phyloP scores from a whole-genome alignment of 2,113 vertebrate species.

The Poeciliopsis prolifica region DNA sequence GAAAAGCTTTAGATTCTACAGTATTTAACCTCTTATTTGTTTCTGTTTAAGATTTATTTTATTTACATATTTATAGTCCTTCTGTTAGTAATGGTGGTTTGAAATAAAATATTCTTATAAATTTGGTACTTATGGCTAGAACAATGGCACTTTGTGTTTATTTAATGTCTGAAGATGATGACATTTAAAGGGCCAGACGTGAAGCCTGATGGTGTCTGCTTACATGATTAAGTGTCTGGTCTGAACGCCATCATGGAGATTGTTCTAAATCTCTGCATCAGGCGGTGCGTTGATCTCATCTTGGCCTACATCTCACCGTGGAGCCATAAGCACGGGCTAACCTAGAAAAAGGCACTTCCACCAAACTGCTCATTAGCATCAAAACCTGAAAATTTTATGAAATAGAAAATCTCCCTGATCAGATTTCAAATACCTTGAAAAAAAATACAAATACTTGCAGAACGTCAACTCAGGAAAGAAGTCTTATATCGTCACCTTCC shows the following conservation, averaged over 20 bases:
- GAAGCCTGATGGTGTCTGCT: not conserved
- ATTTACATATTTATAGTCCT: too few relatives aligned
- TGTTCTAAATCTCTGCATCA: constrained; percentile 36
- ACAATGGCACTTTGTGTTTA: too few relatives aligned
- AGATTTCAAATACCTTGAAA: not conserved
- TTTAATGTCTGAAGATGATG: not conserved
- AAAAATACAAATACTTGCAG: not conserved
- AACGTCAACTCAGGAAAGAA: too few relatives aligned
- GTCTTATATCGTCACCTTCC: too few relatives aligned
- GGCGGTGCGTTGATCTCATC: constrained; percentile 39
- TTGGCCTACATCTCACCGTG: constrained; percentile 38
- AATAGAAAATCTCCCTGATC: not conserved
- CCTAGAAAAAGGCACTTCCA: not conserved
- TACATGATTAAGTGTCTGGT: constrained; percentile 2
- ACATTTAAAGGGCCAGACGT: not conserved
- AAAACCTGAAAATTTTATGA: not conserved
- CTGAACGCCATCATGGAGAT: not conserved
- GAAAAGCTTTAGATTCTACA: too few relatives aligned
- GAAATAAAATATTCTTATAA: too few relatives aligned
- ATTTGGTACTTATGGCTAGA: not conserved
- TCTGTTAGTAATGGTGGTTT: too few relatives aligned
- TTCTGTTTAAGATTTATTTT: too few relatives aligned
- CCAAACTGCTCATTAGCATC: not conserved
- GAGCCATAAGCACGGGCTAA: not conserved
- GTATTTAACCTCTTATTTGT: too few relatives aligned